Base-by-base conservation (phyloP, 1,140 invertebrate species). In the Euwallacea fornicatus region DNA sequence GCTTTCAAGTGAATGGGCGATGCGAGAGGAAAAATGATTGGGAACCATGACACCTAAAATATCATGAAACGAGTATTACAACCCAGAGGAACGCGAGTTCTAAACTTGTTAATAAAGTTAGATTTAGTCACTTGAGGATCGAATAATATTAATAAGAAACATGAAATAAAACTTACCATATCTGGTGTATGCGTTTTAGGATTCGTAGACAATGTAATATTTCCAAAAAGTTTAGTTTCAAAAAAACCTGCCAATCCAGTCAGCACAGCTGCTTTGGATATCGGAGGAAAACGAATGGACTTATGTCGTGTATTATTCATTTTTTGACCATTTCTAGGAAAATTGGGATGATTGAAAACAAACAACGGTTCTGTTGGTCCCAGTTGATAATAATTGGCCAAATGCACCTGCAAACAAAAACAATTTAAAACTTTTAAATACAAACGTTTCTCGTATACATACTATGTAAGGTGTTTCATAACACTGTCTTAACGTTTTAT, bases 191-290 rank as follows among this genome's bases (percentile, higher is more conserved):
- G 92, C 6, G 92, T 95, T 13, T 87, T 83, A 6, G 97, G 97
- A 74, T 93, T 87, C 78, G 97, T 99, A 80, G 96, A 98, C 8
- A 99, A 83, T 46, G 83, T 89, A 53, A 97, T 86, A 79, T 95
- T 87, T 76, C 91, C 91, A 82, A 93, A 98, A 11, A 99, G 84
- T 60, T 88, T 81, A 55, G 92, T 89, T 76, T 97, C 92, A 84
- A 99, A 99, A 81, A 97, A 99, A 2, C 97, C 97, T 61, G 91
- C 92, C 82, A 99, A 95, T 7, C 96, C 97, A 82, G 97, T 95
- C 54, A 98, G 81, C 0, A 96, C 86, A 78, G 89, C 89, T 77
- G 96, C 90, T 74, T 90, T 86, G 33, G 85, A 78, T 0, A 89
- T 87, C 6, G 84, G 80, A 6, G 84, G 80, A 83, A 97, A 99